Base-by-base conservation (phyloP, 2,888 invertebrate genomes). In the Sinohyriopsis cumingii region DNA sequence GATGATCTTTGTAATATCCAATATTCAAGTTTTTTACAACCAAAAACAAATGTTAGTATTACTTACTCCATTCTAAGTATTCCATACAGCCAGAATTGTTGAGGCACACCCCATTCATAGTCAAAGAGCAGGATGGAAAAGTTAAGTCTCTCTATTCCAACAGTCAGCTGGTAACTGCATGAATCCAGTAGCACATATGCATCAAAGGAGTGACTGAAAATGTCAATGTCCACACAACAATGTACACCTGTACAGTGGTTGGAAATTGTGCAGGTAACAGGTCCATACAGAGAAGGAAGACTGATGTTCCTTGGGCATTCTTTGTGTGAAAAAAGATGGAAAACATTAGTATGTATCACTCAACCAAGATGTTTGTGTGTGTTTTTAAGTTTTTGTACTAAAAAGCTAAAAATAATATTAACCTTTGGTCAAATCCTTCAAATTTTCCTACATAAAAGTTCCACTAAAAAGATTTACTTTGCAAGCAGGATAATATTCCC, bases 201-300 rank as follows among this genome's bases (percentile, higher is more conserved):
- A 28, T 60, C 59, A 9, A 75, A 59, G 65, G 68, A 65, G 56
- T 67, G 45, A 19, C 60, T 64, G 0, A 75, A 33, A 4, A 71
- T n/a, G 33, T 69, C 71, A n/a, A 76, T 71, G 63, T 70, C 33
- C 9, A 71, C 60, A 59, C 80, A 80, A 20, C 71, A 63, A 9
- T 69, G 67, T 15, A 73, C 61, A 1, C 69, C 73, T n/a, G 75
- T 72, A 64, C 80, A 80, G 5, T 69, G n/a, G 3, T 62, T 53
- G 18, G 73, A 69, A 24, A 76, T 72, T 56, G 71, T 61, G 59
- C 80, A 78, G 5, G 78, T 67, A 4, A 75, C 59, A 56, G 63
- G 66, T 15, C 54, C 55, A 24, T 67, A 56, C 28, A 74, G 57
- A 15, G 67, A 24, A 24, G 72, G 57, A 28, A 67, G 45, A n/a